Evolutionary conservation across 92 coral and sea anemone genomes (phyloP).

Genomic region (Porites cylindrica): DNA sequence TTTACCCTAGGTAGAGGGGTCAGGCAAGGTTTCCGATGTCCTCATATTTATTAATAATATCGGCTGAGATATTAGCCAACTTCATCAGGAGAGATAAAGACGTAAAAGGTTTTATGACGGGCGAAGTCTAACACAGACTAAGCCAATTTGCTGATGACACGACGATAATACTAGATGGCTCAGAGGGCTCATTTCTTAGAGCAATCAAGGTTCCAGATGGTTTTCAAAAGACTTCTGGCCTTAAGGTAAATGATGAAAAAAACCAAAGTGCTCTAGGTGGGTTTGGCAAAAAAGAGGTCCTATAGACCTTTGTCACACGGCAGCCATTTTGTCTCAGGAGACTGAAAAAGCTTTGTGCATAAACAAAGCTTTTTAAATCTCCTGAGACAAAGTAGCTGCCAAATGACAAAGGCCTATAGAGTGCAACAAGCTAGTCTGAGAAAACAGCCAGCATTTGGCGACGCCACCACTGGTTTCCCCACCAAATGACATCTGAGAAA

Average conservation of each 20-base stretch:
- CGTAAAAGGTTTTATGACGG: neutral
- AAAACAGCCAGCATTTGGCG: too few species aligned
- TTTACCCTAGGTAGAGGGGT: neutral
- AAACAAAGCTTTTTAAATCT: neutral
- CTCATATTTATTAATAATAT: neutral
- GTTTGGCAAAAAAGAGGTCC: neutral
- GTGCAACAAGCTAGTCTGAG: neutral
- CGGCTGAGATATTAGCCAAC: neutral
- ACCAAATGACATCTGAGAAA: too few species aligned
- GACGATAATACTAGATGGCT: neutral
- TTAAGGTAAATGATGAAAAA: conserved; percentile 15
- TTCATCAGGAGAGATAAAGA: neutral
- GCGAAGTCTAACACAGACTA: neutral
- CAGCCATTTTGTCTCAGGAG: neutral
- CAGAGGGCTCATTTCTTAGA: neutral
- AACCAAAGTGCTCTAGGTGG: conserved; percentile 20
- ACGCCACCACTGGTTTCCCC: too few species aligned
- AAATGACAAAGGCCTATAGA: neutral
- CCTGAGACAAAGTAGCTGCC: too few species aligned
- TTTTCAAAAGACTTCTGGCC: conserved; percentile 10
- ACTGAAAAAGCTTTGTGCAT: neutral
- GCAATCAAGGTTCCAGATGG: neutral
- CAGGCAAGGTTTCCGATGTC: neutral
- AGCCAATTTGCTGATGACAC: too few species aligned
- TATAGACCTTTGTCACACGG: too few species aligned